A percentile compares a stretch with the other conserved stretches of the same genome.
Evolutionary conservation across 1,140 invertebrate genomes (phyloP).

Genomic region (Apis dorsata): DNA sequence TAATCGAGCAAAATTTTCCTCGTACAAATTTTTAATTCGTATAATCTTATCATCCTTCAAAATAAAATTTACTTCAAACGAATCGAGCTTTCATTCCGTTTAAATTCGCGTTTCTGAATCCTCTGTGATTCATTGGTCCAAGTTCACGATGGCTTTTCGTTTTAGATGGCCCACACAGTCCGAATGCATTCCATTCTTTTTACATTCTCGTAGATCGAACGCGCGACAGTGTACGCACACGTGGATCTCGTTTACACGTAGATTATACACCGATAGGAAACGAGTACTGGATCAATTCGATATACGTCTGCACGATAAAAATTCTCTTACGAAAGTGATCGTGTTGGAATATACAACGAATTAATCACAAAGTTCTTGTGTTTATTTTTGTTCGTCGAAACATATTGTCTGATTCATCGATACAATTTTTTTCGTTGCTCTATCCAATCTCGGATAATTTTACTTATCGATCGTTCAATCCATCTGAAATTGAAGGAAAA

Average conservation of each 20-base stretch:
- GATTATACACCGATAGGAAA: slow-evolving; percentile 13
- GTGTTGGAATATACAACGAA: background rate
- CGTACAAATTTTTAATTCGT: background rate
- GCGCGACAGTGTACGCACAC: background rate
- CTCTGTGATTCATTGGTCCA: background rate
- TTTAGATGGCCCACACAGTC: background rate
- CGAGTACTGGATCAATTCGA: slow-evolving; percentile 47
- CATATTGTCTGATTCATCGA: slow-evolving; percentile 45
- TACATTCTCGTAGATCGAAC: background rate
- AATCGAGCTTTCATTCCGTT: background rate
- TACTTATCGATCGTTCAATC: background rate
- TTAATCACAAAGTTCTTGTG: slow-evolving; percentile 31
- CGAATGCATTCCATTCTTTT: too few relatives aligned
- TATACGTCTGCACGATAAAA: slow-evolving; percentile 47
- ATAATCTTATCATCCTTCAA: background rate
- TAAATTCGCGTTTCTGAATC: background rate
- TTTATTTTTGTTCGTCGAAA: background rate
- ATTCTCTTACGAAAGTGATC: slow-evolving; percentile 56
- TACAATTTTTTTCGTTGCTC: slow-evolving; percentile 32
- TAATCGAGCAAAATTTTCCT: background rate
- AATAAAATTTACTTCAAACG: background rate
- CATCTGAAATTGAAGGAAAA: background rate
- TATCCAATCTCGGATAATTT: background rate
- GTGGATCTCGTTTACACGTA: background rate
- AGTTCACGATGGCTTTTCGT: background rate